phyloP scores from a whole-genome alignment of 2,797 vertebrate genomes.

The Darevskia mixta region DNA sequence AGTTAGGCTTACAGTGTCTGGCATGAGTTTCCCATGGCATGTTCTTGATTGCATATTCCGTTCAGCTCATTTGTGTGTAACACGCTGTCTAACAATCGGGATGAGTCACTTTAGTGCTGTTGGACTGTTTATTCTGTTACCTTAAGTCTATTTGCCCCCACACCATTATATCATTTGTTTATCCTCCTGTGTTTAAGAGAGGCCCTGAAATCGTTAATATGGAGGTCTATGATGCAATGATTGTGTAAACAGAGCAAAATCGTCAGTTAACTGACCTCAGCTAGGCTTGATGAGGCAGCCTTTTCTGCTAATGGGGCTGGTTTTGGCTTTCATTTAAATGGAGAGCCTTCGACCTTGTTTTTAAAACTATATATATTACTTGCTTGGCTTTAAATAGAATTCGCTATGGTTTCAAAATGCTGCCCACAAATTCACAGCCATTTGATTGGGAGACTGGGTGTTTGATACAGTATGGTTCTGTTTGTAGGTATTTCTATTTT shows the following conservation, averaged over 20 bases:
- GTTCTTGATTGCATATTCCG: constrained; percentile 2
- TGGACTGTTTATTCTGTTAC: constrained; percentile 47
- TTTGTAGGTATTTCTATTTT: no score
- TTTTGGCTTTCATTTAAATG: constrained; percentile 34
- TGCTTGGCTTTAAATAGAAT: constrained; percentile 38
- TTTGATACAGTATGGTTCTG: no score
- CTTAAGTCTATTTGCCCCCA: constrained; percentile 48
- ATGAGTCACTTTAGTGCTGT: constrained; percentile 37
- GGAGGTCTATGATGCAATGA: not conserved
- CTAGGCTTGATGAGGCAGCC: not conserved
- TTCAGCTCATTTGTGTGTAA: constrained; percentile 45
- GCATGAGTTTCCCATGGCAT: constrained; percentile 20
- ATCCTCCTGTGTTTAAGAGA: constrained; percentile 31
- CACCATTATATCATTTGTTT: constrained; percentile 56
- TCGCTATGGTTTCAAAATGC: constrained; percentile 36
- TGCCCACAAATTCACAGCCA: no score
- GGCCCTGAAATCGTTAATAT: not conserved
- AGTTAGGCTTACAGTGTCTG: constrained; percentile 22
- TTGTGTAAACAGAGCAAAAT: constrained; percentile 15
- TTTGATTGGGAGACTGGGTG: no score
- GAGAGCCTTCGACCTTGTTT: constrained; percentile 15
- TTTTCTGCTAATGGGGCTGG: constrained; percentile 40
- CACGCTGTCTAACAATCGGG: constrained; percentile 37
- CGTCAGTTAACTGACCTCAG: not conserved
- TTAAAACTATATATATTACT: not conserved